A percentile compares a stretch with the other conserved stretches of the same genome.
These are phyloP conservation scores for Notamacropus eugenii DNA, from an alignment of 2,797 vertebrate genomes.

Conservation along the genomic window DNA sequence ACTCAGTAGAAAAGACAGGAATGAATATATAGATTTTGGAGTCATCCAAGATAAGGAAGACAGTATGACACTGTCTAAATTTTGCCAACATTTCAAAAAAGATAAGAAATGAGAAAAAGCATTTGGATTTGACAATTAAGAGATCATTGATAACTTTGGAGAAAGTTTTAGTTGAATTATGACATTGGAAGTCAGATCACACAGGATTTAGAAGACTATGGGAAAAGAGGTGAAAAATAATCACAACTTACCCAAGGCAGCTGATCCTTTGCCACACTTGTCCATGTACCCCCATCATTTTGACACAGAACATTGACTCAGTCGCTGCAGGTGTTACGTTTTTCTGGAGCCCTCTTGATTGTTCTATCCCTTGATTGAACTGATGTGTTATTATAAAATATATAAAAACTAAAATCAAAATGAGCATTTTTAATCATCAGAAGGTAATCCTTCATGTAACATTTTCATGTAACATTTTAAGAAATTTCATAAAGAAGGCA, in stretches of 20 bases:
- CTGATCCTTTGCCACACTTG: not conserved
- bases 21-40: not conserved
- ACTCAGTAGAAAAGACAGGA: not conserved
- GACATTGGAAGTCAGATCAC: not conserved
- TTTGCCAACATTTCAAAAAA: not conserved
- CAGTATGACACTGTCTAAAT: not conserved
- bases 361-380: not conserved
- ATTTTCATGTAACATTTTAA: slow-evolving; percentile 13
- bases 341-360: not conserved
- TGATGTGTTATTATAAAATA: not conserved
- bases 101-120: not conserved
- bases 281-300: not conserved
- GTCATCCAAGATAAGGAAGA: not conserved
- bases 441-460: not conserved
- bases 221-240: not conserved
- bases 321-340: not conserved
- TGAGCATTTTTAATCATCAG: not conserved
- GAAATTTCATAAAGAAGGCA: slow-evolving; percentile 9
- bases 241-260: not conserved
- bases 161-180: not conserved
- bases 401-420: not conserved
- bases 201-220: not conserved
- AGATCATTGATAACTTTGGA: not conserved
- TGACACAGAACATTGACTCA: not conserved
- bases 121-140: not conserved